phyloP scores from a whole-genome alignment of 2,888 invertebrate genomes.

The Branchellion lobata region DNA sequence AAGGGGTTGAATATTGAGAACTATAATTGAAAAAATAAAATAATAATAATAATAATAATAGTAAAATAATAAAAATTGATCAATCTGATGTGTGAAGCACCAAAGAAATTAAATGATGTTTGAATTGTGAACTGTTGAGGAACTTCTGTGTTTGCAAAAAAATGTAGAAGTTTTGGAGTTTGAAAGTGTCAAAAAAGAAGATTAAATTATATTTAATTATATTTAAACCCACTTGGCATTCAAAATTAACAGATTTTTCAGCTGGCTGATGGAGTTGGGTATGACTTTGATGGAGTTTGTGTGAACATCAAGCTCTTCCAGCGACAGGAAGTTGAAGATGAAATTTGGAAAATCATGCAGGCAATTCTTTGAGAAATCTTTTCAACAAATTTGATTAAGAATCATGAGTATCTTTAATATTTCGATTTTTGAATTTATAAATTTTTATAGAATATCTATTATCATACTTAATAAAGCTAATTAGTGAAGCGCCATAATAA shows the following conservation, averaged over 20 bases:
- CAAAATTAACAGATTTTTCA: slow-evolving; percentile 83
- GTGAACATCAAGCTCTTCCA: slow-evolving; percentile 83
- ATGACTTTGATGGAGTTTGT: slow-evolving; percentile 86
- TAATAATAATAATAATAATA: too few relatives aligned
- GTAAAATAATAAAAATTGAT: background rate
- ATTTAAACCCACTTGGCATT: slow-evolving; percentile 73
- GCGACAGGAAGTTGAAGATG: slow-evolving; percentile 80
- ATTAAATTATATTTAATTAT: background rate
- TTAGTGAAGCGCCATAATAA: background rate
- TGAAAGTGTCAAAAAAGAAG: background rate
- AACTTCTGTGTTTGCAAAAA: too few relatives aligned
- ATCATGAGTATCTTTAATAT: too few relatives aligned
- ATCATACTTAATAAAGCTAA: too few relatives aligned
- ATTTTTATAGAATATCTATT: background rate
- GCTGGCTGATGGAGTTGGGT: slow-evolving; percentile 78
- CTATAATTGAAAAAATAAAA: too few relatives aligned
- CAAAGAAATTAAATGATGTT: too few relatives aligned
- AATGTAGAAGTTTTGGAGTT: background rate
- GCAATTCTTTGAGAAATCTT: slow-evolving; percentile 82
- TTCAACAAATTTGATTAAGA: too few relatives aligned
- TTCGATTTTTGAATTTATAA: too few relatives aligned
- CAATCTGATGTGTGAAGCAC: background rate
- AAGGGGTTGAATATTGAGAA: too few relatives aligned
- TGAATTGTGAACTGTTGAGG: too few relatives aligned
- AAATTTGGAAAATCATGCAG: slow-evolving; percentile 87